Base-by-base conservation (phyloP, 2,888 invertebrate genomes). In the Unio delphinus region DNA sequence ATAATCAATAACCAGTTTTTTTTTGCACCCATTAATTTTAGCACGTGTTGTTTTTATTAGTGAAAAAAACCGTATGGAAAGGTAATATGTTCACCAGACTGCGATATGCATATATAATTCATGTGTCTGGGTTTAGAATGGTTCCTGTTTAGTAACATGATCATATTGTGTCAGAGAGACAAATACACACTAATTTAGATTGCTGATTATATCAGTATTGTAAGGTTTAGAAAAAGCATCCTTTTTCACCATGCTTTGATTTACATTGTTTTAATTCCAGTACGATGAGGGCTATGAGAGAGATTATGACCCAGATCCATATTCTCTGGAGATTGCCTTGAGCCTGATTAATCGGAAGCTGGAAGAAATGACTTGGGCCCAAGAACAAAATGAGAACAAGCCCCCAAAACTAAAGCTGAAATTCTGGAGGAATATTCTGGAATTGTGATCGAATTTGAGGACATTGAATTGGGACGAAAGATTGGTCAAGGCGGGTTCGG, bases 401-500 rank as follows among this genome's bases (percentile, higher is more conserved):
- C 55, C 59, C 15, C 76, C 1, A 63, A 64, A 30, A 72, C 76
- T n/a, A 70, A 71, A 8, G 61, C 45, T 28, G 55, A 59, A 6
- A 26, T 76, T 2, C 55, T 75, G 18, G 17, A 60, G 28, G 64
- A 69, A 18, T 79, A 69, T 59, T 60, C 55, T 8, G 76, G 76
- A 15, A 28, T 58, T 8, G 68, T 57, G 23, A 73, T 79, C 20
- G 28, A 63, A 8, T 79, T 73, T 64, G 64, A 70, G 7, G 76
- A 79, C 23, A 59, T 79, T 5, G 55, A 63, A 20, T 55, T 79
- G 54, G n/a, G 59, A 17, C 56, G 62, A 55, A 72, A 76, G 61
- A 76, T 79, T 28, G 79, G 79, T 5, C 67, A 71, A 23, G 76
- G 79, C n/a, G 74, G 73, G 11, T 79, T 79, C 62, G 75, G 79